Base-by-base conservation (phyloP, 2,113 vertebrate genomes). In the Pavo muticus region DNA sequence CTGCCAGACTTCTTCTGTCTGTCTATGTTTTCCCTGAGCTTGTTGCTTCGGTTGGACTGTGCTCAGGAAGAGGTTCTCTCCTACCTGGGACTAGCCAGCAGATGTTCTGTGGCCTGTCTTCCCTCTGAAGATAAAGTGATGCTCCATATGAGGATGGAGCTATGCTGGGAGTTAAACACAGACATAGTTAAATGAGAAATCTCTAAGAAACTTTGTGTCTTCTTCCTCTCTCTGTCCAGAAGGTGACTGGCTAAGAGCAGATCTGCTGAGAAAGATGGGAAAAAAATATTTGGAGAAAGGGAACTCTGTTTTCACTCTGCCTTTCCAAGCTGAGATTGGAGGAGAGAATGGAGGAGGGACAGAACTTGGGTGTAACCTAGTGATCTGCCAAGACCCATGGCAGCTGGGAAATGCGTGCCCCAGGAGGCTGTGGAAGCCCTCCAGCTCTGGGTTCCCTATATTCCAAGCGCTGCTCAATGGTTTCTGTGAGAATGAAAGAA, bases 401-500 rank as follows among this genome's bases (percentile, higher is more conserved):
- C 96, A 95, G 87, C 92, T 95, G 96, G 82, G 85, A 96, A 40
- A 87, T 74, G 60, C 70, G 70, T 63, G 85, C 84, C 95, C 95
- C 79, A 52, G 83, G 87, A 73, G 74, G 74, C 69, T 85, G 77
- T 88, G 88, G 11, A 94, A 91, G 83, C 93, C 94, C 96, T 96
- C 93, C 64, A 74, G 73, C 83, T 89, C 77, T 67, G 74, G 77
- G 83, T 47, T 87, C 40, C 18, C 35, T 9, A 11, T 63, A 45
- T 17, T 87, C 69, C 65, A 82, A 78, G 69, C 50, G 68, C 45
- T 85, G 30, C 73, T 77, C 15, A 21, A 40, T n/a, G 17, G 13
- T 30, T 61, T 93, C 76, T 83, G 42, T 86, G 80, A 57, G 90
- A 82, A 91, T 47, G 57, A 82, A 83, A 60, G 44, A 52, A 47